Percentiles rank a stretch among this genome's conserved stretches.
phyloP scores from a whole-genome alignment of 2,888 invertebrate species.

The Terebella lapidaria region DNA sequence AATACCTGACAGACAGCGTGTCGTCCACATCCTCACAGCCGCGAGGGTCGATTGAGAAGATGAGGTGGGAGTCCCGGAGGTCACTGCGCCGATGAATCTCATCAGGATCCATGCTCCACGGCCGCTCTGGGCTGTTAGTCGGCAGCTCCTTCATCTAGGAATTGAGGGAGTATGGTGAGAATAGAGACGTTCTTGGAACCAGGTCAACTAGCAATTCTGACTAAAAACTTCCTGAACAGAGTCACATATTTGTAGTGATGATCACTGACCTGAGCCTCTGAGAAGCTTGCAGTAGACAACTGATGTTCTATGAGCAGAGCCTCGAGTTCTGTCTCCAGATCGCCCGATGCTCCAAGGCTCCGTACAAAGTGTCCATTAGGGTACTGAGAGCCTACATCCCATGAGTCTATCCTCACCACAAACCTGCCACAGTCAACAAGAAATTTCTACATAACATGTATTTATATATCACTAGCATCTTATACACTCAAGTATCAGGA shows the following conservation, averaged over 20 bases:
- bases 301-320: slow-evolving; percentile 89
- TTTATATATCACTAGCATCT: no score
- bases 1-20: slow-evolving; percentile 71
- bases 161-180: no score
- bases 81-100: slow-evolving; percentile 70
- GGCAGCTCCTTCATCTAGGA: slow-evolving; percentile 56
- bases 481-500: slow-evolving; percentile 17
- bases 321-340: slow-evolving; percentile 92
- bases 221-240: no score
- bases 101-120: slow-evolving; percentile 77
- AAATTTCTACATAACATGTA: no score
- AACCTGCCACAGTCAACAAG: slow-evolving; percentile 71
- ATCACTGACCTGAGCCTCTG: slow-evolving; percentile 23
- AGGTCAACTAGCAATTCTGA: no score
- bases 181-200: no score
- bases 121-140: slow-evolving; percentile 61
- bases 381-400: slow-evolving; percentile 89
- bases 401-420: slow-evolving; percentile 91
- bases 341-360: slow-evolving; percentile 86
- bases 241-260: no score
- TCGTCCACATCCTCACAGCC: slow-evolving; percentile 99
- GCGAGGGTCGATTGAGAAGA: slow-evolving; percentile 95
- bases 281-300: slow-evolving; percentile 87
- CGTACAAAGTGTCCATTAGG: slow-evolving; percentile 94
- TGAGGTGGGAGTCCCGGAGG: slow-evolving; percentile 69